These are phyloP conservation scores for Podargus strigoides DNA, from an alignment of 2,797 vertebrate species.

Conservation along the genomic window DNA sequence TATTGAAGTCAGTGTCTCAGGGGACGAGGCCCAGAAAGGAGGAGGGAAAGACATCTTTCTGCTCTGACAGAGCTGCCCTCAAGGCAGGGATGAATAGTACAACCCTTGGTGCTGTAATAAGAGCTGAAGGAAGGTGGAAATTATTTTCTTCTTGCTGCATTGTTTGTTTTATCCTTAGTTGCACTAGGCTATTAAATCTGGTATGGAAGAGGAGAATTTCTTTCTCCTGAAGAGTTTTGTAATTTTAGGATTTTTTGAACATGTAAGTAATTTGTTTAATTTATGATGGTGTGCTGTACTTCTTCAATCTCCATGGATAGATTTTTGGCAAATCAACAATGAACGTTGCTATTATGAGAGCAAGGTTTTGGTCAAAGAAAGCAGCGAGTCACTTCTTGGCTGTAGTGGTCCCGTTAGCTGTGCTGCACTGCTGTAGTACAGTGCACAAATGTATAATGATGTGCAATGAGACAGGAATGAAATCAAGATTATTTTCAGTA, in stretches of 20 bases:
- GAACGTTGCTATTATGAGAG: not conserved
- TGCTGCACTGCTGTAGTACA: not conserved
- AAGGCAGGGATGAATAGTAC: not conserved
- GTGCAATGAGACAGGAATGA: not conserved
- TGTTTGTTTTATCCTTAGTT: not conserved
- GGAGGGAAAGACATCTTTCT: not conserved
- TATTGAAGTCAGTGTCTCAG: not conserved
- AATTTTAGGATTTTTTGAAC: not conserved
- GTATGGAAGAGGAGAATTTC: not conserved
- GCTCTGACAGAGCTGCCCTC: not conserved
- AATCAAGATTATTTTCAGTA: not conserved
- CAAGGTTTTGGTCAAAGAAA: not conserved
- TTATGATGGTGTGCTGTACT: not conserved
- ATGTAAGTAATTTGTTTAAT: not conserved
- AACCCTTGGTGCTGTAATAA: not conserved
- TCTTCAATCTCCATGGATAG: not conserved
- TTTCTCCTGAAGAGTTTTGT: not conserved
- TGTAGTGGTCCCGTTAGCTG: accelerated
- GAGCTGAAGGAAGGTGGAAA: not conserved
- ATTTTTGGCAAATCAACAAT: not conserved
- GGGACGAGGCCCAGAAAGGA: not conserved
- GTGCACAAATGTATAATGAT: not conserved
- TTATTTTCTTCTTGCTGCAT: not conserved
- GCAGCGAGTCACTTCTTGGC: not conserved
- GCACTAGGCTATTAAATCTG: not conserved